These are phyloP conservation scores for Incurvaria masculella DNA, from an alignment of 2,888 invertebrate species.

Conservation along the genomic window DNA sequence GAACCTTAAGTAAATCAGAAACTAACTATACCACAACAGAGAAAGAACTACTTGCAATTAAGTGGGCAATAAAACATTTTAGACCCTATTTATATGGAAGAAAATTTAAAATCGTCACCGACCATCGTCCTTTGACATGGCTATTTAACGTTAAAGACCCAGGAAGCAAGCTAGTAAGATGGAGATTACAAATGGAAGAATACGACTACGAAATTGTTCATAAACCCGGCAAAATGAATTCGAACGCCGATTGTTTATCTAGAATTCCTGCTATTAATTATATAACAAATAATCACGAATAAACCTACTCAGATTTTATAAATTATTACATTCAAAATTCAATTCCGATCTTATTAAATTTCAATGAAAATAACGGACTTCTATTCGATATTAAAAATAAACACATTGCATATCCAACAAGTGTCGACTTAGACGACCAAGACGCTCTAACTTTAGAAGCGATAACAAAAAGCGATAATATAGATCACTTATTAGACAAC, in stretches of 20 bases:
- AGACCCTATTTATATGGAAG: constrained; percentile 23
- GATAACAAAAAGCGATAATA: constrained; percentile 8
- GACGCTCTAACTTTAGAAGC: constrained; percentile 1
- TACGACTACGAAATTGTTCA: constrained; percentile 20
- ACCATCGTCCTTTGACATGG: constrained; percentile 24
- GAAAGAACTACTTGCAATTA: constrained; percentile 23
- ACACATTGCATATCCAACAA: constrained; percentile 1
- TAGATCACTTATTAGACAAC: neutral
- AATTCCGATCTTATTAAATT: neutral
- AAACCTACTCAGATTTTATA: constrained; percentile 3
- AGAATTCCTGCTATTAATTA: neutral
- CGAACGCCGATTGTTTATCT: constrained; percentile 9
- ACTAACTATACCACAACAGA: constrained; percentile 15
- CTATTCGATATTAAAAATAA: neutral
- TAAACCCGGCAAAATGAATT: constrained; percentile 19
- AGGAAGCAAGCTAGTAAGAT: constrained; percentile 18
- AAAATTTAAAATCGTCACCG: constrained; percentile 22
- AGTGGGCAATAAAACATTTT: constrained; percentile 22
- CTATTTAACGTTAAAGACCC: constrained; percentile 20
- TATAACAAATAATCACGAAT: neutral
- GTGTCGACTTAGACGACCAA: constrained; percentile 1
- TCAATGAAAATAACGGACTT: neutral
- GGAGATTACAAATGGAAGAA: constrained; percentile 21
- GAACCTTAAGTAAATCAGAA: too few species aligned
- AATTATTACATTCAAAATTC: neutral